Conservation (phyloP, 1,140 invertebrate species). For the Brevipalpus yothersi region DNA sequence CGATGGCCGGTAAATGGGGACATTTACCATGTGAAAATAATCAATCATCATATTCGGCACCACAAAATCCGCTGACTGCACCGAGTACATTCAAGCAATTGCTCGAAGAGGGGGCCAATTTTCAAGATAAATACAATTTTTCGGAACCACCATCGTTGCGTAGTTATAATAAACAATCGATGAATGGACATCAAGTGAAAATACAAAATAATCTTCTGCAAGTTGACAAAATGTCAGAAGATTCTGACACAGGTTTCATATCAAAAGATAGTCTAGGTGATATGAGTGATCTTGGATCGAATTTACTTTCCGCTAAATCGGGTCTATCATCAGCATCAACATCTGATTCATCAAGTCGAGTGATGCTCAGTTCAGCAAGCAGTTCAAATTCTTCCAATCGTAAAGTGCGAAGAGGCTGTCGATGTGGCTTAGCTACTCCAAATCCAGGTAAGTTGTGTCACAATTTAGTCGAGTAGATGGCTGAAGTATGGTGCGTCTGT, state of each 20-base stretch:
- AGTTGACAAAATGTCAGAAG: no score
- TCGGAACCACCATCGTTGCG: slow-evolving; percentile 2
- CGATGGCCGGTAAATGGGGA: slow-evolving; percentile 31
- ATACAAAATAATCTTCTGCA: neutral
- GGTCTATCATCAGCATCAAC: neutral
- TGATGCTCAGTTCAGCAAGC: neutral
- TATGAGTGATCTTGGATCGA: neutral
- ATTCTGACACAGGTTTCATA: neutral
- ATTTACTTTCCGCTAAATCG: neutral
- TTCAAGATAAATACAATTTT: slow-evolving; percentile 17
- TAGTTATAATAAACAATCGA: neutral
- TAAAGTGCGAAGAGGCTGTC: slow-evolving; percentile 29
- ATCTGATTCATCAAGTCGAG: neutral
- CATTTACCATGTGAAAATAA: slow-evolving; percentile 14
- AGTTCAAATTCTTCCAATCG: neutral
- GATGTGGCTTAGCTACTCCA: slow-evolving; percentile 67
- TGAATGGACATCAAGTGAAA: neutral
- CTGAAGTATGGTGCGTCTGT: neutral
- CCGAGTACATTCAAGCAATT: slow-evolving; percentile 37
- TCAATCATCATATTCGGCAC: neutral
- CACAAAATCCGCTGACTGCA: neutral
- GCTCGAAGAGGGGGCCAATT: slow-evolving; percentile 47
- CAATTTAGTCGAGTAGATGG: neutral
- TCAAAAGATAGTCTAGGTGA: neutral
- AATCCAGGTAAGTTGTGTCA: slow-evolving; percentile 45